phyloP scores from a whole-genome alignment of 2,797 vertebrate genomes.

The Corythornis leucogaster region DNA sequence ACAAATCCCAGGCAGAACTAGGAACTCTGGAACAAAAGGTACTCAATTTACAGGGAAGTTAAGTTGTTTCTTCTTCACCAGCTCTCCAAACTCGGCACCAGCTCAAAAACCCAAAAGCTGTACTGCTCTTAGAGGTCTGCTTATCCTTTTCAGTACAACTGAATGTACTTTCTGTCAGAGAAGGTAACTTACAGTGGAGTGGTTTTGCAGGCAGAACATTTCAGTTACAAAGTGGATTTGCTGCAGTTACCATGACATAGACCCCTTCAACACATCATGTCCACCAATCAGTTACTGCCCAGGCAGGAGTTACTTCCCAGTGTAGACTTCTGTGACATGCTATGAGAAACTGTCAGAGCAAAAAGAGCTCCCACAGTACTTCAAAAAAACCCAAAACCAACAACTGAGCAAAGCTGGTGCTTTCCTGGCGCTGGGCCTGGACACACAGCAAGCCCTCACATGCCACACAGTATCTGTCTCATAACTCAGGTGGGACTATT shows the following conservation, averaged over 20 bases:
- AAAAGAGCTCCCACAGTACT: not conserved
- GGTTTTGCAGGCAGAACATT: not conserved
- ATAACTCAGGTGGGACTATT: not conserved
- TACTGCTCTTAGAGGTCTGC: not conserved
- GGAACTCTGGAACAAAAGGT: fast-evolving
- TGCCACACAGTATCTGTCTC: not conserved
- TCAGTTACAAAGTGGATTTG: not conserved
- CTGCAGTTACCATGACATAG: not conserved
- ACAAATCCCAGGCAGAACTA: not conserved
- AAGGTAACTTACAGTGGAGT: fast-evolving
- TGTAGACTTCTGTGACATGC: fast-evolving
- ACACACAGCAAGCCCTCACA: constrained; percentile 17
- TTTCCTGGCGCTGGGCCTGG: not conserved
- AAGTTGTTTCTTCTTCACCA: not conserved
- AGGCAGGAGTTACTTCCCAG: not conserved
- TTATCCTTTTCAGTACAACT: not conserved
- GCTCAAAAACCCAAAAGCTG: not conserved
- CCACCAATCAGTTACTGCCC: not conserved
- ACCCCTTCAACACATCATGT: not conserved
- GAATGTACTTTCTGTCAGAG: not conserved
- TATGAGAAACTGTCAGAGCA: not conserved
- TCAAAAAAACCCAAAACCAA: not conserved
- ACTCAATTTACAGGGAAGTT: not conserved
- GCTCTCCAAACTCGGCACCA: not conserved
- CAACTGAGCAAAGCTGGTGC: not conserved